Conservation (phyloP, 2,888 invertebrate species). For the Microdon myrmicae region DNA sequence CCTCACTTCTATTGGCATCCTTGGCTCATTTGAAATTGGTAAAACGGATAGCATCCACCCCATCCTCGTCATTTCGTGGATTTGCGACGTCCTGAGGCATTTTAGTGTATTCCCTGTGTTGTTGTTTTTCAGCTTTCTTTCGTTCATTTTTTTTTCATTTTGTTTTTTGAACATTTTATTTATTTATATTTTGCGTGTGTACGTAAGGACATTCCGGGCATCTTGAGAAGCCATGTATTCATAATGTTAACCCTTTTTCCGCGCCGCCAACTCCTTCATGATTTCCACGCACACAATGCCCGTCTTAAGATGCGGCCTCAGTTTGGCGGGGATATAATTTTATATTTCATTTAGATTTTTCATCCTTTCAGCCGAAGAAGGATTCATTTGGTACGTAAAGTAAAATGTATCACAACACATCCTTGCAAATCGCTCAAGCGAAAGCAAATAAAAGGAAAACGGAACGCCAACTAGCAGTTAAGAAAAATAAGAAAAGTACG, state of each 20-base stretch:
- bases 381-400: constrained; percentile 13
- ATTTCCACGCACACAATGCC: neutral
- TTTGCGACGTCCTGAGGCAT: constrained; percentile 31
- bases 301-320: constrained; percentile 1
- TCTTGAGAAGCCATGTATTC: constrained; percentile 22
- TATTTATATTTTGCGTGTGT: constrained; percentile 36
- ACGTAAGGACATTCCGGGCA: constrained; percentile 33
- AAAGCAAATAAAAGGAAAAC: constrained; percentile 30
- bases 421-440: constrained; percentile 36
- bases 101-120: constrained; percentile 10
- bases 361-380: constrained; percentile 19
- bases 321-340: constrained; percentile 8
- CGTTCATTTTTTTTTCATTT: too few relatives aligned
- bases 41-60: constrained; percentile 17
- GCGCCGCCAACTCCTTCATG: constrained; percentile 14
- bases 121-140: constrained; percentile 15
- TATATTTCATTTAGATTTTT: constrained; percentile 44
- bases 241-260: constrained; percentile 42
- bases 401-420: constrained; percentile 45
- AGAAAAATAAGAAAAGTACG: constrained; percentile 12
- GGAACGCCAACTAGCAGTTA: constrained; percentile 12
- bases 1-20: too few relatives aligned
- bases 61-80: constrained; percentile 2
- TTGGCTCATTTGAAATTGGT: constrained; percentile 27
- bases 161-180: constrained; percentile 43